Evolutionary conservation across 2,113 vertebrate species (phyloP).

Genomic region (Otolemur garnettii): DNA sequence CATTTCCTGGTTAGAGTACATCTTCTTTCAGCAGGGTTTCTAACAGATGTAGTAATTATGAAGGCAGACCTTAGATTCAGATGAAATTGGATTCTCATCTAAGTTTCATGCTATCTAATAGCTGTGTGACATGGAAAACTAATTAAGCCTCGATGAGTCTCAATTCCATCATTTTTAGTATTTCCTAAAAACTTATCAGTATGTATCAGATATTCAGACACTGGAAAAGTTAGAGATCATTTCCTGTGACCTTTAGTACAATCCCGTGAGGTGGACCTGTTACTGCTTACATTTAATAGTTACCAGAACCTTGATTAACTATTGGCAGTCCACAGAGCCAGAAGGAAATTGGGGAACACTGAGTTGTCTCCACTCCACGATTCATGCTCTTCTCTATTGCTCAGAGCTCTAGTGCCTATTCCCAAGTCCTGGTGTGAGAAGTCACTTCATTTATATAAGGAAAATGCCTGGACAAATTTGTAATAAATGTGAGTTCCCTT

Average conservation of each 20-base stretch:
- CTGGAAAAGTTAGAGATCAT: neutral
- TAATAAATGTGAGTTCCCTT: neutral
- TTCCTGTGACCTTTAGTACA: neutral
- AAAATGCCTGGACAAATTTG: neutral
- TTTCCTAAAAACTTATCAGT: neutral
- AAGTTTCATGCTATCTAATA: conserved; percentile 29
- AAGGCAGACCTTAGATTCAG: neutral
- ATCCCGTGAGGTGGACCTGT: neutral
- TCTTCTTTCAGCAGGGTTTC: neutral
- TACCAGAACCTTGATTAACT: neutral
- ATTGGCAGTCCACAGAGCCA: neutral
- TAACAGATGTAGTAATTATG: conserved; percentile 46
- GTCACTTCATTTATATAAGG: neutral
- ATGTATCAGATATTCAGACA: neutral
- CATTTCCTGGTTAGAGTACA: neutral
- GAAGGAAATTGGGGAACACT: no score
- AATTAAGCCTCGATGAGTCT: neutral
- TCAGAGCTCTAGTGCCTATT: neutral
- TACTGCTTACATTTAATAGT: neutral
- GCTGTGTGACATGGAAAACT: neutral
- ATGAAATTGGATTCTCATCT: conserved; percentile 29
- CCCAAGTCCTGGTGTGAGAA: neutral
- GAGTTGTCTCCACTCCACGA: neutral
- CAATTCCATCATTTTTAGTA: neutral
- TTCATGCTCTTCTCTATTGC: neutral